Base-by-base conservation (phyloP, 2,113 vertebrate genomes). In the Antechinus stuartii region DNA sequence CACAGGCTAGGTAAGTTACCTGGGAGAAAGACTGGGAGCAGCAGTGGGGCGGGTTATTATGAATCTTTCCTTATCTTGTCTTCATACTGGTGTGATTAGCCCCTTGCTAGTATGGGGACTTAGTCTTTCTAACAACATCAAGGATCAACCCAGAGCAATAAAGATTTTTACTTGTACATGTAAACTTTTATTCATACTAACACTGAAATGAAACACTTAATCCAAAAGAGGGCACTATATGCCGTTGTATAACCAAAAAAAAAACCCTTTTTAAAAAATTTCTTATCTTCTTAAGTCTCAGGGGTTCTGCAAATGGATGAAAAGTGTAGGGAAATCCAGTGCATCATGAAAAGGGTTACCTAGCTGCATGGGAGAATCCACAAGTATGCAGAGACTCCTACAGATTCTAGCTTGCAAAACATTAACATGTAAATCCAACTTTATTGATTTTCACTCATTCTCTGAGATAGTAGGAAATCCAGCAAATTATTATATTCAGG, bases 151-250 rank as follows among this genome's bases (percentile, higher is more conserved):
- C 25, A 0, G 47, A 90, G 54, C 55, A 90, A 55, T 53, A 30
- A 47, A 89, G 92, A 54, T 56, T 50, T 1, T 23, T 84, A 42
- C 6, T 26, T 84, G n/a, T 23, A 84, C 35, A 42, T n/a, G 16
- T 42, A 76, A 76, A 76, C 16, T 76, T 76, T 76, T 35, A 76
- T 76, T 76, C 16, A 11, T 2, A 6, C 26, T 91, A 92, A 16
- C 26, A 50, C 22, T 54, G 89, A 61, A 92, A 91, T 90, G 91
- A n/a, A 89, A 57, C 91, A 35, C 26, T 7, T 2, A 14, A 2
- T 93, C 98, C 97, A 97, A 98, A 95, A 98, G 98, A 98, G 97
- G 97, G 98, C 95, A 97, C 96, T 92, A 53, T 90, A 97, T 97
- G 92, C 96, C 97, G 0, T 8, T 84, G 47, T 57, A 90, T 96